Evolutionary conservation across 1,140 invertebrate genomes (phyloP).

Genomic region (Platyura marginata): DNA sequence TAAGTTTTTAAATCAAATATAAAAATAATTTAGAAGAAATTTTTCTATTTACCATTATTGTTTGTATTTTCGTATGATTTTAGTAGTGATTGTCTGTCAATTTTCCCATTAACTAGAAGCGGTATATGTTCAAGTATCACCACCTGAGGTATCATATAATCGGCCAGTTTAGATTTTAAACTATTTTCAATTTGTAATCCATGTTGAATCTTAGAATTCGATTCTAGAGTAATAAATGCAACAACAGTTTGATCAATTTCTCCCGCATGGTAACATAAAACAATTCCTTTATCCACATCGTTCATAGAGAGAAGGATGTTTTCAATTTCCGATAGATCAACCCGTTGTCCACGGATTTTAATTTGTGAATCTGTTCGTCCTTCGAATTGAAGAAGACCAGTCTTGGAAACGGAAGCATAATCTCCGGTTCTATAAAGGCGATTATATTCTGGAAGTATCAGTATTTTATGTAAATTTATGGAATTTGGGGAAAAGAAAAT

Average conservation of each 20-base stretch:
- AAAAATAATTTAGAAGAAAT: slow-evolving; percentile 2
- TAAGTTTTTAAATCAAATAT: slow-evolving; percentile 3
- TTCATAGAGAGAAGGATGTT: slow-evolving; percentile 25
- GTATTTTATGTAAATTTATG: background rate
- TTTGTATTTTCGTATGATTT: slow-evolving; percentile 49
- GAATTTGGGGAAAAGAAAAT: too few species aligned
- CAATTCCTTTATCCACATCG: slow-evolving; percentile 29
- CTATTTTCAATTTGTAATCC: slow-evolving; percentile 41
- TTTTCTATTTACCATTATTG: slow-evolving; percentile 36
- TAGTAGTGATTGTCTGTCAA: slow-evolving; percentile 56
- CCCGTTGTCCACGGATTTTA: slow-evolving; percentile 67
- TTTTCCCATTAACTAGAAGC: slow-evolving; percentile 66
- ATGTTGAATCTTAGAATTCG: slow-evolving; percentile 27
- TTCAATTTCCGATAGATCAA: slow-evolving; percentile 70
- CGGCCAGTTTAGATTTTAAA: slow-evolving; percentile 39
- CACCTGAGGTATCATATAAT: slow-evolving; percentile 64
- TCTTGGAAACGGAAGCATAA: slow-evolving; percentile 55
- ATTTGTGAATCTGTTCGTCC: slow-evolving; percentile 73
- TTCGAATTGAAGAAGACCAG: slow-evolving; percentile 49
- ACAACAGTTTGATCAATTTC: slow-evolving; percentile 49
- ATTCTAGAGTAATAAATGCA: slow-evolving; percentile 44
- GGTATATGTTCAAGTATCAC: slow-evolving; percentile 53
- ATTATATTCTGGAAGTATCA: slow-evolving; percentile 30
- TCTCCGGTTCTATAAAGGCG: slow-evolving; percentile 67
- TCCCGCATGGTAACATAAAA: slow-evolving; percentile 60